A percentile compares a stretch with the other conserved stretches of the same genome.
These are phyloP conservation scores for Drosophila lini DNA, from an alignment of 1,140 invertebrate genomes.

Conservation along the genomic window DNA sequence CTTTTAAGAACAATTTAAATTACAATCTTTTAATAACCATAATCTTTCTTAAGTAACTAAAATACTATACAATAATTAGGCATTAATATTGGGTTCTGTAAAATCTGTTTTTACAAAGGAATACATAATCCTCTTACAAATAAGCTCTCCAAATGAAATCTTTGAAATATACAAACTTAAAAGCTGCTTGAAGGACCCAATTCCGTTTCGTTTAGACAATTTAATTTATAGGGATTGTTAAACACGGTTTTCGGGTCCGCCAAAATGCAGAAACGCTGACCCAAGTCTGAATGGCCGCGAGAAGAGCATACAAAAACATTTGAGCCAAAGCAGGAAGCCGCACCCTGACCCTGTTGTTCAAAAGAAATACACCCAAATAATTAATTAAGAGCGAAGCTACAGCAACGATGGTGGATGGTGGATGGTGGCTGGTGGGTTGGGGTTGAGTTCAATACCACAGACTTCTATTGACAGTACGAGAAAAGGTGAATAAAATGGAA, in stretches of 20 bases:
- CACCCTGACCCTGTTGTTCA: conserved; percentile 47
- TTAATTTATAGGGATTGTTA: not conserved
- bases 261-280: conserved; percentile 8
- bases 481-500: conserved; percentile 35
- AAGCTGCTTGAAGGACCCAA: not conserved
- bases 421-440: not conserved
- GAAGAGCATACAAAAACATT: conserved; percentile 13
- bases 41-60: not conserved
- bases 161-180: not conserved
- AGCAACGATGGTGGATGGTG: not conserved
- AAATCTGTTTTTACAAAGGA: not conserved
- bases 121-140: conserved; percentile 16
- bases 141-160: conserved; percentile 5
- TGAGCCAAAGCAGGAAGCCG: conserved; percentile 65
- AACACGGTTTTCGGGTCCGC: not conserved
- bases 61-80: not conserved
- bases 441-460: conserved; percentile 40
- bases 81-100: not conserved
- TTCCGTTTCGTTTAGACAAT: not conserved
- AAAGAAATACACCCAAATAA: conserved; percentile 61
- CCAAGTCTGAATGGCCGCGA: conserved; percentile 30
- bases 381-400: conserved; percentile 68
- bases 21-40: not conserved
- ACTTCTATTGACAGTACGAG: conserved; percentile 13
- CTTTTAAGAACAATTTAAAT: not conserved